These are phyloP conservation scores for Phyllotis vaccarum DNA, from an alignment of 2,797 vertebrate species.

Conservation along the genomic window DNA sequence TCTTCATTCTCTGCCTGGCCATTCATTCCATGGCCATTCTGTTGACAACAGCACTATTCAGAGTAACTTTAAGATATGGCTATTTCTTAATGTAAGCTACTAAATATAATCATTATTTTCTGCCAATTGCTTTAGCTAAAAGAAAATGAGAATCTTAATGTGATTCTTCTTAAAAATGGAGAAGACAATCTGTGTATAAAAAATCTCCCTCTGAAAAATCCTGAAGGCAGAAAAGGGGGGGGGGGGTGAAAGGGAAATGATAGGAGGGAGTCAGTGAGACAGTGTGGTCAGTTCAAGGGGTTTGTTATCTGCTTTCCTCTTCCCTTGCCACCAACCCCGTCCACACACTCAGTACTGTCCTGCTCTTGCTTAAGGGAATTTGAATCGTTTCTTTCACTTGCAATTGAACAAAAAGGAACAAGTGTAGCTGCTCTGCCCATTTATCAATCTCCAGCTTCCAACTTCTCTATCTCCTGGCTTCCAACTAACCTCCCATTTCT, in stretches of 20 bases:
- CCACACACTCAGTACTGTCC: not conserved
- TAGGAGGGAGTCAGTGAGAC: not conserved
- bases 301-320: not conserved
- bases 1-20: not conserved
- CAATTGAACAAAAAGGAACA: not conserved
- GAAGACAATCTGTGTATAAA: not conserved
- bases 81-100: not conserved
- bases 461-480: not conserved
- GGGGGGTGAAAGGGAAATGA: not conserved
- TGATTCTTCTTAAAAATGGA: not conserved
- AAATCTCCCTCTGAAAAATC: not conserved
- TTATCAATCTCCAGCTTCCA: not conserved
- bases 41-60: not conserved
- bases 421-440: not conserved
- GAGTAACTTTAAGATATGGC: not conserved
- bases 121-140: not conserved
- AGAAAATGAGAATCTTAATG: not conserved
- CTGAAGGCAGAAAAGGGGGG: not conserved
- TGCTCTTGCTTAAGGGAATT: not conserved
- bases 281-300: not conserved
- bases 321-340: not conserved
- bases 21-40: not conserved
- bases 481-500: not conserved
- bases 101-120: slow-evolving; percentile 31
- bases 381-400: not conserved